Percentiles rank a stretch among this genome's conserved stretches.
Evolutionary conservation across 1,140 invertebrate species (phyloP).

Genomic region (Cydia splendana): DNA sequence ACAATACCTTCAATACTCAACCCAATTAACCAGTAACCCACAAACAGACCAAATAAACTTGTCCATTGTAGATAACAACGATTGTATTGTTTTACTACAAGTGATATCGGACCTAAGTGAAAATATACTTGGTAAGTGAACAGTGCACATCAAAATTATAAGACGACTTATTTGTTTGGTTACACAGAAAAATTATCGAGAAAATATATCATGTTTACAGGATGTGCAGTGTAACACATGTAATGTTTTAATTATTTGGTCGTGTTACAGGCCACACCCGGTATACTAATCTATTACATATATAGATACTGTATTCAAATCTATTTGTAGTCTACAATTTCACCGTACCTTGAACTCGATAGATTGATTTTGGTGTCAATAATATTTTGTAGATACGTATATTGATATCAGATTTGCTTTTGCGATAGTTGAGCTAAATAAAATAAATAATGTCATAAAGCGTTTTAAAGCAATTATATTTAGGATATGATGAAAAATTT

Average conservation of each 20-base stretch:
- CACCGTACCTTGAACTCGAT: too few species aligned
- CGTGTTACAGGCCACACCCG: too few species aligned
- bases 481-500: too few species aligned
- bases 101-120: constrained; percentile 44
- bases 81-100: constrained; percentile 57
- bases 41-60: constrained; percentile 57
- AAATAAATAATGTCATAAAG: too few species aligned
- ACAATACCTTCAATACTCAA: constrained; percentile 48
- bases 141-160: neutral
- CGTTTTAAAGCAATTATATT: too few species aligned
- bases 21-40: constrained; percentile 68
- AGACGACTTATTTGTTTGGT: neutral
- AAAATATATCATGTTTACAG: too few species aligned
- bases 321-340: too few species aligned
- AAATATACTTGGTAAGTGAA: neutral
- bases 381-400: neutral
- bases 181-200: too few species aligned
- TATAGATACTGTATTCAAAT: too few species aligned
- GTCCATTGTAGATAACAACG: constrained; percentile 52
- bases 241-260: too few species aligned
- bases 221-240: too few species aligned
- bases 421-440: neutral
- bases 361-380: neutral
- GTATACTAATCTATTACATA: too few species aligned
- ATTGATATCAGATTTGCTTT: constrained; percentile 1